A percentile compares a stretch with the other conserved stretches of the same genome.
These are phyloP conservation scores for Dendrolimus kikuchii DNA, from an alignment of 1,140 invertebrate genomes.

Conservation along the genomic window DNA sequence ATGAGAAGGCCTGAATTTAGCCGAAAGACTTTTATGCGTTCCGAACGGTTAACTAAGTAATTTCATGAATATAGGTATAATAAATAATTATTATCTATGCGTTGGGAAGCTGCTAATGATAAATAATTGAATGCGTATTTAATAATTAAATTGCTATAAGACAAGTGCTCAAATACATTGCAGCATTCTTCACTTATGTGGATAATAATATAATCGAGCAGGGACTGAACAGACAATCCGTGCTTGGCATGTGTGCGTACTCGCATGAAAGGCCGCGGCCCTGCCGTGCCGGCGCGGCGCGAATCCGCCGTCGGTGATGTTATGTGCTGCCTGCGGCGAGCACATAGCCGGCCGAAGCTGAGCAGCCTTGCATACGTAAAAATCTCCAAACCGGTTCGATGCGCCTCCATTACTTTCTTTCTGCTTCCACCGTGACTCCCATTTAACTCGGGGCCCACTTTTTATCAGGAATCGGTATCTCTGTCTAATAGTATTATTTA, in stretches of 20 bases:
- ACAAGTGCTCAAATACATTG: constrained; percentile 22
- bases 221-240: constrained; percentile 35
- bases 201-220: constrained; percentile 40
- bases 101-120: no score
- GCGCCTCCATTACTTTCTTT: constrained; percentile 71
- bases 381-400: constrained; percentile 69
- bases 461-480: constrained; percentile 71
- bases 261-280: constrained; percentile 38
- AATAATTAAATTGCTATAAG: constrained; percentile 51
- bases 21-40: no score
- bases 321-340: constrained; percentile 53
- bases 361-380: constrained; percentile 70
- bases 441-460: constrained; percentile 68
- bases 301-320: constrained; percentile 60
- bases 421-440: constrained; percentile 65
- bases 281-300: constrained; percentile 24
- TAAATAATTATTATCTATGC: no score
- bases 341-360: constrained; percentile 53
- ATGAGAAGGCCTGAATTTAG: no score
- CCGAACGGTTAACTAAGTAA: no score
- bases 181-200: constrained; percentile 53
- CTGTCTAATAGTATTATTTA: constrained; percentile 71
- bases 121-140: neutral
- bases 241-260: constrained; percentile 28
- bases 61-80: no score